phyloP scores from a whole-genome alignment of 1,140 invertebrate genomes.

The Pseudoatta argentina region DNA sequence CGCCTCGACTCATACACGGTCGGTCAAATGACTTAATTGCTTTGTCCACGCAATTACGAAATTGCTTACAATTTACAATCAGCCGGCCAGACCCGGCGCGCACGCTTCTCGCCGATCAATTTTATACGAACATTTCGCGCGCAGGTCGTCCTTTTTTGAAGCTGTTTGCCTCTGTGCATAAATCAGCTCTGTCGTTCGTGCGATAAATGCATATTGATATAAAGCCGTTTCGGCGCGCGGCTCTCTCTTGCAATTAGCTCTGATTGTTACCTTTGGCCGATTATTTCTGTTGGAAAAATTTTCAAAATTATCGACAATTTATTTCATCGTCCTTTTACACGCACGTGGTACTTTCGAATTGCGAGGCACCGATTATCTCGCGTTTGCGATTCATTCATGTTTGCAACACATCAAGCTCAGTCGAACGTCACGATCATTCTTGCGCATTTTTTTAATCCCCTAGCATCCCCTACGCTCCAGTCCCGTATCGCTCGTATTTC shows the following conservation, averaged over 20 bases:
- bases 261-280: slow-evolving; percentile 41
- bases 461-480: not conserved
- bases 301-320: not conserved
- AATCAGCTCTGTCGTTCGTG: slow-evolving; percentile 63
- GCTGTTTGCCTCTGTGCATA: slow-evolving; percentile 63
- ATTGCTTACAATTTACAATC: slow-evolving; percentile 84
- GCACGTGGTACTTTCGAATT: not conserved
- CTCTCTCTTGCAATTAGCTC: slow-evolving; percentile 55
- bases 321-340: not conserved
- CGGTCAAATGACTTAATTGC: slow-evolving; percentile 83
- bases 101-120: slow-evolving; percentile 69
- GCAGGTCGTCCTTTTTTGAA: slow-evolving; percentile 65
- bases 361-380: not conserved
- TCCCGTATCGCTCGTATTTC: slow-evolving; percentile 71
- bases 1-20: slow-evolving; percentile 72
- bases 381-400: no score
- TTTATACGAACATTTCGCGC: slow-evolving; percentile 64
- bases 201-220: slow-evolving; percentile 68
- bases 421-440: slow-evolving; percentile 36
- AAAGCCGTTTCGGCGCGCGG: slow-evolving; percentile 27
- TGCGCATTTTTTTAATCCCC: slow-evolving; percentile 49
- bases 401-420: slow-evolving; percentile 36
- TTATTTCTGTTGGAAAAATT: slow-evolving; percentile 21
- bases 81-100: slow-evolving; percentile 57
- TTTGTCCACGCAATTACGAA: slow-evolving; percentile 83